Percentiles rank a stretch among this genome's conserved stretches.
Conservation (phyloP, 2,113 vertebrate species). For the Pyxicephalus adspersus region DNA sequence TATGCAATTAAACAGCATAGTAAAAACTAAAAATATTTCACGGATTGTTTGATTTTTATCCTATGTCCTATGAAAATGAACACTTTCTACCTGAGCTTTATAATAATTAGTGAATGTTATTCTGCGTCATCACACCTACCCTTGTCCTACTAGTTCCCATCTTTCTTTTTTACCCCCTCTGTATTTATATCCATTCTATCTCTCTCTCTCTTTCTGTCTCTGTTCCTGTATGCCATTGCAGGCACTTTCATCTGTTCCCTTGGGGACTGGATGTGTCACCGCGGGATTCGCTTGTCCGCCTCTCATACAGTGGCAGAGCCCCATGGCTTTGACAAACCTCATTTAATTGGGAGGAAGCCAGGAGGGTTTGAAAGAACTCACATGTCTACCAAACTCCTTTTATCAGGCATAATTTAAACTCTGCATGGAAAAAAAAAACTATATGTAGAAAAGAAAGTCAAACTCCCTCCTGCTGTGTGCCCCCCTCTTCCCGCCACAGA, state of each 20-base stretch:
- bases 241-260: constrained; percentile 83
- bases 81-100: background rate
- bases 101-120: constrained; percentile 7
- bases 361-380: constrained; percentile 87
- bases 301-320: constrained; percentile 81
- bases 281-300: constrained; percentile 82
- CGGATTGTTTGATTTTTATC: too few relatives aligned
- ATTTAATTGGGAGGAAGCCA: constrained; percentile 88
- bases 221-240: constrained; percentile 67
- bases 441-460: constrained; percentile 88
- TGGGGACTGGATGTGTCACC: constrained; percentile 81
- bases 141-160: constrained; percentile 15
- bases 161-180: constrained; percentile 59
- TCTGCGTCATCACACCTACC: constrained; percentile 37
- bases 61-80: background rate
- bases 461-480: constrained; percentile 80
- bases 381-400: constrained; percentile 84
- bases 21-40: too few relatives aligned
- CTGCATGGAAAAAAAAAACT: constrained; percentile 81
- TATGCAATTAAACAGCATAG: too few relatives aligned
- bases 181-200: constrained; percentile 67
- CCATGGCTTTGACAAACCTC: constrained; percentile 88
- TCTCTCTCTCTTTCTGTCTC: constrained; percentile 54
- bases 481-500: constrained; percentile 65
- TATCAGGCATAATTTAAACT: constrained; percentile 89